Evolutionary conservation across 2,888 invertebrate species (phyloP), one percentile per base, ranked within the genome.

Genomic region (Parapristionchus giblindavisi): DNA sequence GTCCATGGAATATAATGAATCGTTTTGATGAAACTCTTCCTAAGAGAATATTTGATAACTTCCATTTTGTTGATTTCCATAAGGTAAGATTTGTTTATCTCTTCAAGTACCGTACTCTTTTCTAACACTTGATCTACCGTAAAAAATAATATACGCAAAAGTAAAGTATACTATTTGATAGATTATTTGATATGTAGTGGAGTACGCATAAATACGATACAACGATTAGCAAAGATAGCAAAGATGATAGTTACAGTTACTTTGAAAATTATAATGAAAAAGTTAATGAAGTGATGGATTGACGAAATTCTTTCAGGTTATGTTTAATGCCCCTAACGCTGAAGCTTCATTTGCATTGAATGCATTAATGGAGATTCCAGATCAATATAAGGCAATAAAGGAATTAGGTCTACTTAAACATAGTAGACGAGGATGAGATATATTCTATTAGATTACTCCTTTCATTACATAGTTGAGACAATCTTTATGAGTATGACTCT

Each of bases 291-390:
- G n/a, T n/a, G n/a, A n/a, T n/a, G n/a, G n/a, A n/a, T n/a, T n/a
- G n/a, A n/a, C n/a, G n/a, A n/a, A n/a, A n/a, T n/a, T n/a, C n/a
- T 17, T 83, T 66, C 72, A 87, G 87, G 87, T 87, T 24, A 87
- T 87, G 85, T 87, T 85, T 83, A 85, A 87, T 75, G 81, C 85
- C 14, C 84, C 87, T 21, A 88, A 88, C 75, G 83, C 85, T 3
- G 88, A 89, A 66, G 87, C 89, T 6, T 84, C 89, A 1, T 90
- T 90, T 83, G 90, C 90, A 14, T 82, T 91, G 52, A 88, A 90
- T 78, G 90, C 90, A 2, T 84, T 90, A 38, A 90, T 90, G 90
- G 90, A 90, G 82, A 89, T 90, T 76, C 90, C 90, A 4, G 90
- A 90, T 76, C 90, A 90, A 81, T 90, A 85, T 78, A 82, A 83